A percentile compares a stretch with the other conserved stretches of the same genome.
Conservation (phyloP, 2,797 vertebrate genomes). For the Okamejei kenojei region DNA sequence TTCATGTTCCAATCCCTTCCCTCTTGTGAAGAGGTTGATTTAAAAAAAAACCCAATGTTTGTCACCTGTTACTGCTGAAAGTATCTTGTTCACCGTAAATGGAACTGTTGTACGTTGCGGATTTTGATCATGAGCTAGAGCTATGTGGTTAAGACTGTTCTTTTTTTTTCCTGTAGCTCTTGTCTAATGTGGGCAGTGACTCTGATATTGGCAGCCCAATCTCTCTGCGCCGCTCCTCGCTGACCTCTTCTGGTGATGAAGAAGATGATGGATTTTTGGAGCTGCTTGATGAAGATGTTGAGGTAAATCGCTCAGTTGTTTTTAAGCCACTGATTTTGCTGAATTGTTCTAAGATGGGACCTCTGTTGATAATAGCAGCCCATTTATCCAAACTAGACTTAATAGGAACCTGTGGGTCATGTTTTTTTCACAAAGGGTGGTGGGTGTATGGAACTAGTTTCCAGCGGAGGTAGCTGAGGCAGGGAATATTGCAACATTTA, state of each 20-base stretch:
- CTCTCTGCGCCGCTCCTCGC: slow-evolving; percentile 59
- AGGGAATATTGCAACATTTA: too few species aligned
- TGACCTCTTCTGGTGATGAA: slow-evolving; percentile 59
- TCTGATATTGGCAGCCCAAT: slow-evolving; percentile 58
- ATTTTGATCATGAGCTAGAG: neutral
- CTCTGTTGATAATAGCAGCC: neutral
- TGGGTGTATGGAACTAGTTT: too few species aligned
- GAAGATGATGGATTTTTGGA: slow-evolving; percentile 82
- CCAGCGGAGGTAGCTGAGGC: too few species aligned
- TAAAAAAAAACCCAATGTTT: too few species aligned
- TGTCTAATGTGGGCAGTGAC: slow-evolving; percentile 38
- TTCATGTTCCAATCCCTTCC: neutral
- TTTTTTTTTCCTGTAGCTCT: slow-evolving; percentile 9
- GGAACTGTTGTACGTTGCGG: too few species aligned
- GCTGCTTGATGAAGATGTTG: slow-evolving; percentile 66
- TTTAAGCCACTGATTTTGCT: neutral
- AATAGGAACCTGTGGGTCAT: too few species aligned
- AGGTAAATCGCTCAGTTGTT: slow-evolving; percentile 45
- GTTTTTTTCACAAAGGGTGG: too few species aligned
- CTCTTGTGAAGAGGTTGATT: neutral
- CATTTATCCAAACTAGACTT: too few species aligned
- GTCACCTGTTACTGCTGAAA: neutral
- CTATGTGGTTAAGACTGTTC: neutral
- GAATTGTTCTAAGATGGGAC: neutral
- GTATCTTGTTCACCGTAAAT: neutral